Base-by-base conservation (phyloP, 1,140 invertebrate species). In the Ips typographus region DNA sequence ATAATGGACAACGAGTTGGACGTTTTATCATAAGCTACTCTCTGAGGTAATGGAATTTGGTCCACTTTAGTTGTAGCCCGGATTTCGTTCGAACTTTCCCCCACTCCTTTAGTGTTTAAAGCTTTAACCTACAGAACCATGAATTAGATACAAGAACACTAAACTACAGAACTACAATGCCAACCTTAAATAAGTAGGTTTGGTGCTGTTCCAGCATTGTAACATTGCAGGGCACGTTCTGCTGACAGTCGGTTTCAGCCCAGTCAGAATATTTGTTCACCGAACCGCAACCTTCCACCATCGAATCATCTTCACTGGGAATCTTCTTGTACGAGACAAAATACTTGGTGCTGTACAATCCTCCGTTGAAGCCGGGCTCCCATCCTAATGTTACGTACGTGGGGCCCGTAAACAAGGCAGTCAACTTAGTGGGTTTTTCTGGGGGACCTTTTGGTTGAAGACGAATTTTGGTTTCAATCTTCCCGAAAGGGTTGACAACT, bases 361-460 rank as follows among this genome's bases (percentile, higher is more conserved):
- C 94, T 0, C 95, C 94, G 80, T 96, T 92, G 77, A 96, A 97
- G 0, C 94, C 94, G 1, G 92, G 87, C 72, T 91, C 89, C 93
- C 93, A 96, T 42, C 85, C 84, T 1, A 96, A 79, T 0, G 90
- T 88, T 0, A 95, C 90, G 74, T 87, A 90, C 8, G 89, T 90
- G 2, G 89, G 89, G 0, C 90, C 91, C 1, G 91, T 84, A 71
- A 90, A 88, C 52, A 88, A 82, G 4, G 90, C 85, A 0, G 85
- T 81, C 7, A 94, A 78, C 60, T 89, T 87, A 1, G 85, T 88
- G 0, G 94, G 94, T 62, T 88, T 87, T 73, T 95, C 93, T 0
- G 94, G 94, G 0, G 91, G 85, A 1, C 93, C 92, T 82, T 94
- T 94, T 0, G 89, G 87, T 76, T 95, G 92, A 2, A 96, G 78